Evolutionary conservation across 2,113 vertebrate species (phyloP), one percentile per base, ranked within the genome.

Genomic region (Callionymus lyra): DNA sequence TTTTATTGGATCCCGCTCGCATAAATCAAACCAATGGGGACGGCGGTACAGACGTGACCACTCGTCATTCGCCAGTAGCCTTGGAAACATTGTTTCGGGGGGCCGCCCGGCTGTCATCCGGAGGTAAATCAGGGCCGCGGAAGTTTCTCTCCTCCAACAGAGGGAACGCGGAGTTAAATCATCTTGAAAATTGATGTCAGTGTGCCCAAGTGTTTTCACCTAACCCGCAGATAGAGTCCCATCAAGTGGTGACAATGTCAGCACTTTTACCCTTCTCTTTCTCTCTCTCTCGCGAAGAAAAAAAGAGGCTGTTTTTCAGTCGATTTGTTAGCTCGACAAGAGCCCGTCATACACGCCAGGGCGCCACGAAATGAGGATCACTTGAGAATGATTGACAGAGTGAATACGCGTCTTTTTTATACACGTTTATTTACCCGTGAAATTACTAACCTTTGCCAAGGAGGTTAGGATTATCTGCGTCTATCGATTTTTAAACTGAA

Each of bases 11-110:
- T 84, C 80, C 56, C 67, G 70, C 72, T 55, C 77, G 72, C 76
- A 87, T 88, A 84, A 86, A 88, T 88, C 86, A 88, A 84, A 85
- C 76, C 86, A 87, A 88, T 84, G 82, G 84, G 86, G 79, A 82
- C 70, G 67, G 77, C 69, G 82, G 72, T 73, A 75, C 71, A 82
- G 84, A 86, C 82, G 77, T 83, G 82, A 84, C 82, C 82, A 85
- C 85, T 85, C 80, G 85, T 85, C 86, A 86, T 88, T 84, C 63
- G 79, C 83, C 63, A 73, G 84, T 80, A 85, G 85, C 86, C 86
- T 86, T 87, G 86, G 84, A 86, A 85, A 86, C 85, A 85, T 86
- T 86, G 86, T 88, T 88, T 78, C 81, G 65, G 72, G 73, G n/a
- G 77, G 67, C 81, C 69, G 81, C 62, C 70, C 55, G 60, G 74